phyloP scores from a whole-genome alignment of 2,113 vertebrate genomes.

The Pontoporia blainvillei region DNA sequence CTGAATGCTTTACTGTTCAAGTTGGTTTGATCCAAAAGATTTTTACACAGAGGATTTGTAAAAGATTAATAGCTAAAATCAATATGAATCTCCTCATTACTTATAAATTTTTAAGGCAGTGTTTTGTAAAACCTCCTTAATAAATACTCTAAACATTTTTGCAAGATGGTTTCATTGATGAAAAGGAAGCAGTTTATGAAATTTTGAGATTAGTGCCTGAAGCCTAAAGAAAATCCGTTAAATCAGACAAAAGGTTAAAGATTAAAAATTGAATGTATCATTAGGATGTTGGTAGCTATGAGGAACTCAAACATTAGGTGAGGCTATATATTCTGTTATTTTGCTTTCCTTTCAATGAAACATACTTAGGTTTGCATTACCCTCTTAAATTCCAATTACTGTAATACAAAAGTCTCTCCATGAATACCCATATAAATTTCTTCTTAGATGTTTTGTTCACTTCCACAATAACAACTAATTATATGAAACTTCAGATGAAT shows the following conservation, averaged over 20 bases:
- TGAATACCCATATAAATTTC: background rate
- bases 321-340: background rate
- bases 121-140: background rate
- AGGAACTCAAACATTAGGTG: background rate
- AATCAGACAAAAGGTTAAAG: conserved; percentile 24
- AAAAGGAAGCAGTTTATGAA: conserved; percentile 37
- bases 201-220: background rate
- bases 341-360: conserved; percentile 45
- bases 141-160: background rate
- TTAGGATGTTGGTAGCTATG: background rate
- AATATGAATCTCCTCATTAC: background rate
- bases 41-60: background rate
- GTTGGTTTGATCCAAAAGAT: background rate
- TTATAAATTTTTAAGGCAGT: background rate
- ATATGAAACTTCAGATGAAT: conserved; percentile 31
- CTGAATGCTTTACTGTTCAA: background rate
- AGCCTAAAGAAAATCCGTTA: conserved; percentile 43
- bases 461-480: conserved; percentile 46
- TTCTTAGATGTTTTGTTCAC: conserved; percentile 19
- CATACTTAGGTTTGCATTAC: background rate
- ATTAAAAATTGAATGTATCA: background rate
- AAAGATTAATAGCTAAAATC: conserved; percentile 5
- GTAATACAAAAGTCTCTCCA: conserved; percentile 23
- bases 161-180: background rate
- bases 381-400: conserved; percentile 47